These are phyloP conservation scores for Pluvialis apricaria DNA, from an alignment of 2,113 vertebrate species.

Conservation along the genomic window DNA sequence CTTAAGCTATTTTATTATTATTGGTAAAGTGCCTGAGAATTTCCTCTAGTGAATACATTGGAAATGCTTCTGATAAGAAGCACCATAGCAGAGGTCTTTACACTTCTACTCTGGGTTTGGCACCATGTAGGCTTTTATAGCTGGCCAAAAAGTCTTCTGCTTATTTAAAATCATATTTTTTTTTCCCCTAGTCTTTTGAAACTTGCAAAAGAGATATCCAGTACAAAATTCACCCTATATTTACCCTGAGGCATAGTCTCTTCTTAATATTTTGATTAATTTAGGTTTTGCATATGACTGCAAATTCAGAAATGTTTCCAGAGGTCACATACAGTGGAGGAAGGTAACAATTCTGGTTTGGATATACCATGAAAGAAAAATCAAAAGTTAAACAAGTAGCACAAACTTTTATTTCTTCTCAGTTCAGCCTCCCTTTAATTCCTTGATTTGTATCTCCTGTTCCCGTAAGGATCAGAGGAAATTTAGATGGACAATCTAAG, in stretches of 20 bases:
- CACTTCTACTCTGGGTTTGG: neutral
- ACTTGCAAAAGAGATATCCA: neutral
- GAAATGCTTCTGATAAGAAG: neutral
- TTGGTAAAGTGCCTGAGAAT: neutral
- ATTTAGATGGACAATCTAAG: neutral
- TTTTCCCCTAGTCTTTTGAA: neutral
- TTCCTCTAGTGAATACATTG: accelerated
- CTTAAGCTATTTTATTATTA: neutral
- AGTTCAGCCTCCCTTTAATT: neutral
- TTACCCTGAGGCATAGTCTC: neutral
- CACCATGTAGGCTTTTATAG: neutral
- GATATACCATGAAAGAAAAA: neutral
- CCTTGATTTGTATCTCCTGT: neutral
- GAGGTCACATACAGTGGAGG: neutral
- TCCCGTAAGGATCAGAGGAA: neutral
- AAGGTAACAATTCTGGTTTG: neutral
- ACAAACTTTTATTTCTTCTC: neutral
- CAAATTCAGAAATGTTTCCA: neutral
- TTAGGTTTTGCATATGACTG: neutral
- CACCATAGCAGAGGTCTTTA: neutral
- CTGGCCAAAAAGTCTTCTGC: neutral
- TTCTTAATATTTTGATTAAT: neutral
- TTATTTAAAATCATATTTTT: neutral
- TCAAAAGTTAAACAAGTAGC: neutral
- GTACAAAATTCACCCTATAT: neutral